Percentiles rank a stretch among this genome's conserved stretches.
Conservation (phyloP, 2,888 invertebrate genomes). For the Spilarctia lutea region DNA sequence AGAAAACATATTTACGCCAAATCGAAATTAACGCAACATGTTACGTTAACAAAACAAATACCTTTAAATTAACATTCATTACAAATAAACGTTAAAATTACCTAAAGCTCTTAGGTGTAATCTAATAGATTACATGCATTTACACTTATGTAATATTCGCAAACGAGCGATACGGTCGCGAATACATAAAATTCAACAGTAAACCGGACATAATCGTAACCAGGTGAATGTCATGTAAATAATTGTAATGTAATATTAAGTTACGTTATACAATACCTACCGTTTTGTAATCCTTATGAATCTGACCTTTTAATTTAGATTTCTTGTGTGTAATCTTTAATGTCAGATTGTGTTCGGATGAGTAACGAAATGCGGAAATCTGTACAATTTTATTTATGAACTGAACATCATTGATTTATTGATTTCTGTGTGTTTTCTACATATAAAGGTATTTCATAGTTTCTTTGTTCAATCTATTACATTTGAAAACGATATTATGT, state of each 20-base stretch:
- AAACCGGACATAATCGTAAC: constrained; percentile 34
- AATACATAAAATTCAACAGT: constrained; percentile 19
- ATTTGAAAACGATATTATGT: background rate
- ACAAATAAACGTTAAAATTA: background rate
- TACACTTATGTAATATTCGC: constrained; percentile 33
- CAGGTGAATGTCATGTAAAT: constrained; percentile 36
- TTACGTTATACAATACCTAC: constrained; percentile 36
- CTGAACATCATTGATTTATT: background rate
- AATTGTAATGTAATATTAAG: constrained; percentile 22
- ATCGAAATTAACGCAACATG: background rate
- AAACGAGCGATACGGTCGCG: constrained; percentile 40
- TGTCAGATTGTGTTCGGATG: constrained; percentile 6
- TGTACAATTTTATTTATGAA: background rate
- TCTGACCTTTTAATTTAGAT: constrained; percentile 37
- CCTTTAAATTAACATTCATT: background rate
- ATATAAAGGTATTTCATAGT: background rate
- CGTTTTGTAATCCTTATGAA: constrained; percentile 29
- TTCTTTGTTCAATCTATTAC: background rate
- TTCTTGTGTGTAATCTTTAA: constrained; percentile 22
- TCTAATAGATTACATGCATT: constrained; percentile 40
- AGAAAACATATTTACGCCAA: background rate
- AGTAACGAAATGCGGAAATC: constrained; percentile 22
- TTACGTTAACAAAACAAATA: constrained; percentile 1
- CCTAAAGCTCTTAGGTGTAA: constrained; percentile 16
- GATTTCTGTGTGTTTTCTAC: background rate